Evolutionary conservation across 2,797 vertebrate species (phyloP), one percentile per base, ranked within the genome.

Genomic region (Pangasius larnaudii): DNA sequence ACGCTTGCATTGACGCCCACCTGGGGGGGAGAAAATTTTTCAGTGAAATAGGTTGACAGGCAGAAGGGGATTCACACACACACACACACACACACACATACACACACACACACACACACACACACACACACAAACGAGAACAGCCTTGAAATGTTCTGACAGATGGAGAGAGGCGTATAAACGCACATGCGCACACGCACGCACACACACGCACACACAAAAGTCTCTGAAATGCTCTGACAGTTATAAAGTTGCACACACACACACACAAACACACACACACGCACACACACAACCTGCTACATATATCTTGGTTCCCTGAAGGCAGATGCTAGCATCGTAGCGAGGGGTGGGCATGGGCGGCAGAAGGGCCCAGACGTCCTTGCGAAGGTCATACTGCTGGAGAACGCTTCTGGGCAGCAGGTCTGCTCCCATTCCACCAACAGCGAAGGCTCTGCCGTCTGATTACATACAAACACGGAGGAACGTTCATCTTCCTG

Each of bases 311-410:
- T 98, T 99, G 94, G 94, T 95, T 91, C 96, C 97, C 91, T 96
- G 93, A 67, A 99, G 96, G 90, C 97, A 95, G 87, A 96, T 95
- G 0, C 96, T 98, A 92, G 97, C 96, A 4, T 98, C 98, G 0
- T 99, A 99, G 88, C 98, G 96, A 0, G 98, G 97, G 0, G 98
- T 99, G 77, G 97, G 97, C 98, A 99, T 99, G 72, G 97, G 96
- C 0, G 98, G 97, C 89, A 99, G 96, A 0, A 98, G 96, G 24
- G 97, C 97, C 98, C 98, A 99, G 92, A 99, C 96, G 69, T 99
- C 98, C 94, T 99, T 99, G 61, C 98, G 96, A 93, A 96, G 96
- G 94, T 99, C 98, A 0, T 98, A 99, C 94, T 99, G 98, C 91
- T 99, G 98, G 88, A 99, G 96, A 93, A 97, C 95, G 91, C 94